These are phyloP conservation scores for Corythaixoides concolor DNA, from an alignment of 2,113 vertebrate genomes.

Conservation along the genomic window DNA sequence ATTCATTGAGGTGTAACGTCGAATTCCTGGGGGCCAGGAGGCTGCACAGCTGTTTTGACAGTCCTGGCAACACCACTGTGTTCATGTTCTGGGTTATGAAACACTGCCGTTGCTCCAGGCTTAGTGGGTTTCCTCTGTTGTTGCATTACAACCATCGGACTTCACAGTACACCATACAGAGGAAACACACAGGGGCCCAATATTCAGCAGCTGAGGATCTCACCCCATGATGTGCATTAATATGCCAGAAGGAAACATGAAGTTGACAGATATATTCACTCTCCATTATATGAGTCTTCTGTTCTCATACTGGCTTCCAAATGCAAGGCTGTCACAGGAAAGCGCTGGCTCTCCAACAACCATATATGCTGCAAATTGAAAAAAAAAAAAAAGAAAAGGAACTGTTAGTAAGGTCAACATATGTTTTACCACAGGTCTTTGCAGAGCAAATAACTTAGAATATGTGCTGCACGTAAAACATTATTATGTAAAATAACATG, in stretches of 20 bases:
- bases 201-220: neutral
- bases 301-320: conserved; percentile 11
- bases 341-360: neutral
- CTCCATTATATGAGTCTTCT: neutral
- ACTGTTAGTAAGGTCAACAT: neutral
- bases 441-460: neutral
- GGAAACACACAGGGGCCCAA: neutral
- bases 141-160: neutral
- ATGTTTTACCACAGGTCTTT: neutral
- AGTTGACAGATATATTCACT: conserved; percentile 18
- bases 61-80: neutral
- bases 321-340: neutral
- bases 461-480: neutral
- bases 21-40: neutral
- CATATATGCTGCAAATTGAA: neutral
- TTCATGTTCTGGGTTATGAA: conserved; percentile 48
- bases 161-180: neutral
- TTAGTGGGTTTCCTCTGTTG: conserved; percentile 12
- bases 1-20: neutral
- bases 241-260: neutral
- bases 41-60: conserved; percentile 15
- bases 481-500: neutral
- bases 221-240: neutral
- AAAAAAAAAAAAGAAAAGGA: neutral
- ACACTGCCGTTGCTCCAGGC: conserved; percentile 10